Conservation (phyloP, 1,140 invertebrate species). For the Trinorchestia longiramus region DNA sequence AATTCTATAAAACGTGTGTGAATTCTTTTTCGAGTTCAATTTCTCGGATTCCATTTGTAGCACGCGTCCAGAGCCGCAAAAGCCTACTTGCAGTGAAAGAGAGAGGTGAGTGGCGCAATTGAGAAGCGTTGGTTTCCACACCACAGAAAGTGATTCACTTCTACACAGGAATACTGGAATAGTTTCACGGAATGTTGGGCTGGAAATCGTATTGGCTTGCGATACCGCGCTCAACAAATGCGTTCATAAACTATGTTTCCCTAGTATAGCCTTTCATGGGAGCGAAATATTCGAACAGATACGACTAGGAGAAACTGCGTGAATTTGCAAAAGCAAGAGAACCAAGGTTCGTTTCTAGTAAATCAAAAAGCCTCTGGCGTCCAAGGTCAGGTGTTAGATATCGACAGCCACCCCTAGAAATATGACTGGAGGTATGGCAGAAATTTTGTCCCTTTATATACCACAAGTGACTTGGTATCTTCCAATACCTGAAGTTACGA, state of each 20-base stretch:
- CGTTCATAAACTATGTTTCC: not conserved
- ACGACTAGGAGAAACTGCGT: not conserved
- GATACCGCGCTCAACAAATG: not conserved
- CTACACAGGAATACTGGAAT: not conserved
- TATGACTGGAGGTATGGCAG: not conserved
- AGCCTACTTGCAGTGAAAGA: not conserved
- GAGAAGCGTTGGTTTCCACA: not conserved
- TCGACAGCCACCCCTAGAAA: not conserved
- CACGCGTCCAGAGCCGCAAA: not conserved
- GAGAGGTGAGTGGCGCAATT: not conserved
- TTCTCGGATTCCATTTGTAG: not conserved
- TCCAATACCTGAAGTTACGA: not conserved
- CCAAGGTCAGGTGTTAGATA: not conserved
- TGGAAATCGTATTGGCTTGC: not conserved
- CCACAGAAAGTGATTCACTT: not conserved
- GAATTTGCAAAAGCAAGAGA: not conserved
- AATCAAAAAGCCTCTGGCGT: not conserved
- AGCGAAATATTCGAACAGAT: not conserved
- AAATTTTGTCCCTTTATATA: not conserved
- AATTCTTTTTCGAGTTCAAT: not conserved
- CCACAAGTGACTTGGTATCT: not conserved
- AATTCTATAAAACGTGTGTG: not conserved
- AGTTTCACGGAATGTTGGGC: not conserved
- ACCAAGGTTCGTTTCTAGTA: not conserved
- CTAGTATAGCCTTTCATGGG: not conserved